Percentiles rank a stretch among this genome's conserved stretches.
phyloP scores from a whole-genome alignment of 2,113 vertebrate genomes.

The Ophiodon elongatus region DNA sequence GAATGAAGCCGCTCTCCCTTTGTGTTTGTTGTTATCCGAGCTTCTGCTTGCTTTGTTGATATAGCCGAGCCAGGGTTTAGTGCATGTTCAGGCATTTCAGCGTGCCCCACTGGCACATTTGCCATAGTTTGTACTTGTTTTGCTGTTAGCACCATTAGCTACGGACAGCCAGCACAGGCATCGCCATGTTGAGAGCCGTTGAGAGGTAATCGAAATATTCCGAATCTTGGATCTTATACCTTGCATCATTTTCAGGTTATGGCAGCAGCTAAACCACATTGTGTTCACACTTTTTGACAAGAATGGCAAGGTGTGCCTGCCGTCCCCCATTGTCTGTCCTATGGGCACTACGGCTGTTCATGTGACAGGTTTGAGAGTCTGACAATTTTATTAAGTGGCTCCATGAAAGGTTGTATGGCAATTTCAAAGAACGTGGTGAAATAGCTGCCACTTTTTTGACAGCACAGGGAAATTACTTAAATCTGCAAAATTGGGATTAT shows the following conservation, averaged over 20 bases:
- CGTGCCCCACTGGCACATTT: not conserved
- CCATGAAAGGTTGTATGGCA: constrained; percentile 61
- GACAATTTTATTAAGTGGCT: constrained; percentile 79
- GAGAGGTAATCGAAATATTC: not conserved
- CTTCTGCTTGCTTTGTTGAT: not conserved
- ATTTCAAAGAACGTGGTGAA: constrained; percentile 64
- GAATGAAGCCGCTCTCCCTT: not conserved
- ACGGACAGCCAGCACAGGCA: not conserved
- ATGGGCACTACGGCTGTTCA: constrained; percentile 32
- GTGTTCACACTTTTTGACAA: constrained; percentile 58
- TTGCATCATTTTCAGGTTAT: constrained; percentile 26
- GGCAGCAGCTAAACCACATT: constrained; percentile 27
- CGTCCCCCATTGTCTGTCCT: constrained; percentile 29
- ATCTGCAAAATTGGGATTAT: constrained; percentile 24
- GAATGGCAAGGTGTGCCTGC: constrained; percentile 24
- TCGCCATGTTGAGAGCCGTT: not conserved
- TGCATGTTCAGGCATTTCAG: not conserved
- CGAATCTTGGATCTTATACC: not conserved
- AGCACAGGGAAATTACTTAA: constrained; percentile 49
- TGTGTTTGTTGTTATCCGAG: not conserved
- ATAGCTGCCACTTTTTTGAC: constrained; percentile 53
- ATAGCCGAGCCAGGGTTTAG: not conserved
- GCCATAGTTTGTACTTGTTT: not conserved
- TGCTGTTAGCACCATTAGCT: not conserved
- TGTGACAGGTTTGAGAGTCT: constrained; percentile 57